Evolutionary conservation across 2,888 invertebrate genomes (phyloP), one percentile per base, ranked within the genome.

Genomic region (Arrhopalites spinosus): DNA sequence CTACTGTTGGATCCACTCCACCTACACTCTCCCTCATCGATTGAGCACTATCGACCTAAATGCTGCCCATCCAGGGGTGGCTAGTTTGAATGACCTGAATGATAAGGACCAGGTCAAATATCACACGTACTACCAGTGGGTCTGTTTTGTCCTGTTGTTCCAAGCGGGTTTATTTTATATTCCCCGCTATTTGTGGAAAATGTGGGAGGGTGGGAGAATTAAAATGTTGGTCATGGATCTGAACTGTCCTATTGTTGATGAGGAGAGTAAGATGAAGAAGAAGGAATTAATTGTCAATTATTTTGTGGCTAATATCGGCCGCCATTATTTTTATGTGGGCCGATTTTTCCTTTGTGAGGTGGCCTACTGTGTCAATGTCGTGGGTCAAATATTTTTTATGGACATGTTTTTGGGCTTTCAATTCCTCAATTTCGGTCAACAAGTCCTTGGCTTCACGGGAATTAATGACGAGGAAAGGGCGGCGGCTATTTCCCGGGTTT

Each of bases 61-160:
- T 84, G 89, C 94, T 75, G 92, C 92, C 25, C 92, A 93, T 83
- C 92, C 93, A 0, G 95, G 95, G 77, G 93, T 96, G 1, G 91
- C 90, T 0, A 88, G 91, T 72, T 91, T 93, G 86, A n/a, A n/a
- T n/a, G n/a, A n/a, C n/a, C n/a, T n/a, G n/a, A n/a, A n/a, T n/a
- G n/a, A n/a, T n/a, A n/a, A n/a, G n/a, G 93, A 94, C 84, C 91
- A 93, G 85, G 89, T 93, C 67, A 93, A 93, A 85, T 94, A 95
- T 86, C 95, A 96, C 87, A 95, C 94, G 85, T 96, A 96, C 87
- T 96, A 96, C 87, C 96, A 96, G 89, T 96, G 95, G 95, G 95
- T 96, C 83, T 95, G 94, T 86, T 95, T 96, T 85, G 92, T 92
- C 83, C 89, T 92, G 81, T 88, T 95, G 15, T 88, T 95, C 5